Conservation (phyloP, 1,140 invertebrate genomes). For the Procambarus virginalis region DNA sequence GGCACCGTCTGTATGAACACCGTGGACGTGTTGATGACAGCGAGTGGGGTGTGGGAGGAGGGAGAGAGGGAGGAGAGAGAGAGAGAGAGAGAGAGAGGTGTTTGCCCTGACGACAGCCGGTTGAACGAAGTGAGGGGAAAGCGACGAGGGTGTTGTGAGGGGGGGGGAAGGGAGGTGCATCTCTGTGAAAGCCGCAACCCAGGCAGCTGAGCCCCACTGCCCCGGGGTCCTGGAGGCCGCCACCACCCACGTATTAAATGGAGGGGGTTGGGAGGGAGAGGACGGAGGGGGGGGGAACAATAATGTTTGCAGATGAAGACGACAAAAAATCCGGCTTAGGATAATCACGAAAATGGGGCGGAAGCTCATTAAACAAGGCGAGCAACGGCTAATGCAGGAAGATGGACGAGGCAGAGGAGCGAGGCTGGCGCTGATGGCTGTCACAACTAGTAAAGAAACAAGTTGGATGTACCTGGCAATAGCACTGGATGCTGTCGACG, state of each 20-base stretch:
- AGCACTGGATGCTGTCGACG: too few relatives aligned
- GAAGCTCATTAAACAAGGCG: constrained; percentile 37
- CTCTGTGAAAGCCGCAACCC: constrained; percentile 57
- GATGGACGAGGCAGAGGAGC: not conserved
- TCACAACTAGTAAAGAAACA: too few relatives aligned
- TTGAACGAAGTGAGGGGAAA: constrained; percentile 61
- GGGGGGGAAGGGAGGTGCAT: constrained; percentile 31
- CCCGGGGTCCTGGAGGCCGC: constrained; percentile 15
- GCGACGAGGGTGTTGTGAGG: constrained; percentile 29
- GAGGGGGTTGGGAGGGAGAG: not conserved
- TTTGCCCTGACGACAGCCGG: not conserved
- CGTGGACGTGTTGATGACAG: too few relatives aligned
- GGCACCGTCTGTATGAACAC: too few relatives aligned
- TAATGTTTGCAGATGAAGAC: constrained; percentile 4
- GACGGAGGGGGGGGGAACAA: not conserved
- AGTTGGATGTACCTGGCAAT: too few relatives aligned
- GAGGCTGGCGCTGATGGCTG: not conserved
- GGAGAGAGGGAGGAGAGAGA: too few relatives aligned
- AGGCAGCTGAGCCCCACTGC: constrained; percentile 55
- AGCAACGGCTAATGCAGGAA: constrained; percentile 40
- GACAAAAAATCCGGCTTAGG: constrained; percentile 4
- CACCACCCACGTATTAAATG: constrained; percentile 45
- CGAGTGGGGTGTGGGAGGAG: not conserved
- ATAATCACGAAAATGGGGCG: constrained; percentile 45
- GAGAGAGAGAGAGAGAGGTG: not conserved